These are phyloP conservation scores for Eucidaris tribuloides DNA, from an alignment of 35 echinoderm and acorn worm genomes.

Conservation along the genomic window DNA sequence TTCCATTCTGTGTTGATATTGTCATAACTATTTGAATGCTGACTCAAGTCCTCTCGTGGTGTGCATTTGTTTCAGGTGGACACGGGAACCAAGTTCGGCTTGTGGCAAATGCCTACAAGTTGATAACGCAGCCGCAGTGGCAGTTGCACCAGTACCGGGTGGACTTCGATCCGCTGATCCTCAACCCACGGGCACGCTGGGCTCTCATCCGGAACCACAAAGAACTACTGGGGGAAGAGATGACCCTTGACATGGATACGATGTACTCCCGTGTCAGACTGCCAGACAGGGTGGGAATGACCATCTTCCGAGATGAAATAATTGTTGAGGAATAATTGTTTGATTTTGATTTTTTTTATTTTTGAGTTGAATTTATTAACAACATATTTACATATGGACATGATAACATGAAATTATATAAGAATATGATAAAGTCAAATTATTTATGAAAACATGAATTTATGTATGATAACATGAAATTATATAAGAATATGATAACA, in stretches of 20 bases:
- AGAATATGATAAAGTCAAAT: too few relatives aligned
- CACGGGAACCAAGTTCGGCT: conserved; percentile 4
- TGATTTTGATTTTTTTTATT: too few relatives aligned
- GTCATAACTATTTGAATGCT: neutral
- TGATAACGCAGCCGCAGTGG: conserved; percentile 55
- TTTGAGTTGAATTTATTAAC: too few relatives aligned
- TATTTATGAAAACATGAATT: too few relatives aligned
- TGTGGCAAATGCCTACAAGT: conserved; percentile 64
- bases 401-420: too few relatives aligned
- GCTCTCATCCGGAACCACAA: conserved; percentile 46
- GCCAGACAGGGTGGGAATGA: conserved; percentile 62
- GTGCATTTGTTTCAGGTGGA: conserved; percentile 13
- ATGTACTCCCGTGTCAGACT: conserved; percentile 63
- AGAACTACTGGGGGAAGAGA: conserved; percentile 25
- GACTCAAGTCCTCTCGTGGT: neutral
- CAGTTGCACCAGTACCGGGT: conserved; percentile 91
- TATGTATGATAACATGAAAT: too few relatives aligned
- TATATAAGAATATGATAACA: too few relatives aligned
- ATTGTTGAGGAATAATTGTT: neutral
- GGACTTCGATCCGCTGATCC: conserved; percentile 62
- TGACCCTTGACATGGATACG: conserved; percentile 79
- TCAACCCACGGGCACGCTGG: conserved; percentile 50
- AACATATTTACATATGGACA: too few relatives aligned
- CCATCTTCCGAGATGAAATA: too few relatives aligned
- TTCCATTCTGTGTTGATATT: neutral